Evolutionary conservation across 1,140 invertebrate species (phyloP).

Genomic region (Trichonephila inaurata): DNA sequence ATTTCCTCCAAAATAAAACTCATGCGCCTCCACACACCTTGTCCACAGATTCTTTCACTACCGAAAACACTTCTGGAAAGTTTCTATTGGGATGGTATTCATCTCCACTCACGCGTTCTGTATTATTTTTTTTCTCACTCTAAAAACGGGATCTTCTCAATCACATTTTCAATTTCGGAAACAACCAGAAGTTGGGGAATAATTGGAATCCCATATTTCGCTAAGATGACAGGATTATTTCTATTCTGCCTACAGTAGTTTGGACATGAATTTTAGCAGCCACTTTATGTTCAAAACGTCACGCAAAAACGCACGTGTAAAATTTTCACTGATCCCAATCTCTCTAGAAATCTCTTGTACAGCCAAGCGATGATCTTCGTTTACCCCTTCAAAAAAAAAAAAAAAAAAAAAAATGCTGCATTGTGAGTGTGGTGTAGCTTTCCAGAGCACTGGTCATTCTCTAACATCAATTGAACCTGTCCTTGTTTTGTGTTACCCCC

Average conservation of each 20-base stretch:
- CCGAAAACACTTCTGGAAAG: background rate
- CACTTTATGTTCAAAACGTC: too few species aligned
- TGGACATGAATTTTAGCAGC: background rate
- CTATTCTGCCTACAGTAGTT: background rate
- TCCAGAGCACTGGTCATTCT: background rate
- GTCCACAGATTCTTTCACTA: background rate
- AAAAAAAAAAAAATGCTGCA: too few species aligned
- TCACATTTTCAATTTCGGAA: background rate
- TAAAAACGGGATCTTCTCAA: background rate
- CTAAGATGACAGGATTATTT: background rate
- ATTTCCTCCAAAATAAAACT: background rate
- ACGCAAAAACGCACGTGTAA: too few species aligned
- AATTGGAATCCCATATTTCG: background rate
- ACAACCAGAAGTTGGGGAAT: background rate
- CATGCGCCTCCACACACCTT: background rate
- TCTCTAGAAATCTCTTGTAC: too few species aligned
- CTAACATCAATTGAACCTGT: too few species aligned
- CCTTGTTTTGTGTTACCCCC: background rate
- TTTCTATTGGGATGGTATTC: too few species aligned
- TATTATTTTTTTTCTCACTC: background rate
- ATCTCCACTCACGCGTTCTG: too few species aligned
- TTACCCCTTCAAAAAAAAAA: too few species aligned
- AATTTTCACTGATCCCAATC: too few species aligned
- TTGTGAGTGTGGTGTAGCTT: background rate
- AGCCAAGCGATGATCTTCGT: too few species aligned